Conservation (phyloP, 2,113 vertebrate species). For the Sceloporus tristichus region DNA sequence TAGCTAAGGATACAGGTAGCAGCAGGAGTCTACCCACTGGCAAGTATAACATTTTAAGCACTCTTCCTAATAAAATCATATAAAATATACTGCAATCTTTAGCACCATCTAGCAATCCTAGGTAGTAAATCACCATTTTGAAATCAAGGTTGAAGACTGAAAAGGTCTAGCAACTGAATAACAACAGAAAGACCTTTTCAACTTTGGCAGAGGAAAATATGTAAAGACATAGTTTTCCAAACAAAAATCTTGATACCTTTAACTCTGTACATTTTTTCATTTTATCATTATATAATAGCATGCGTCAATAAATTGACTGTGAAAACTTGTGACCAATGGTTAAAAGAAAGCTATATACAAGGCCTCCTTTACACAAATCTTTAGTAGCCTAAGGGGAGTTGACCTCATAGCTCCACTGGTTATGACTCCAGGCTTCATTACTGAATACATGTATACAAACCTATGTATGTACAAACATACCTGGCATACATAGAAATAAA, state of each 20-base stretch:
- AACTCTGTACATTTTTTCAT: background rate
- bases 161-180: background rate
- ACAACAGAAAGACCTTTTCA: background rate
- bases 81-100: background rate
- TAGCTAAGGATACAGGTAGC: background rate
- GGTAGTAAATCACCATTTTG: background rate
- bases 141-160: background rate
- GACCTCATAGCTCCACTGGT: background rate
- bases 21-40: constrained; percentile 17
- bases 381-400: background rate
- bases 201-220: background rate
- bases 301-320: too few relatives aligned
- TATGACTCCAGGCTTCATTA: background rate
- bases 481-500: background rate
- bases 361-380: background rate
- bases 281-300: too few relatives aligned
- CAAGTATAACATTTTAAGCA: background rate
- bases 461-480: background rate
- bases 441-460: background rate
- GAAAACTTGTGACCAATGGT: too few relatives aligned
- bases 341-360: background rate
- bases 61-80: background rate
- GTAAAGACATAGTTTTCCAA: constrained; percentile 33
- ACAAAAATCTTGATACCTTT: background rate
- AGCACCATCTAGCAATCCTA: constrained; percentile 63